These are phyloP conservation scores for Mactra quadrangularis DNA, from an alignment of 1,140 invertebrate species.

Conservation along the genomic window DNA sequence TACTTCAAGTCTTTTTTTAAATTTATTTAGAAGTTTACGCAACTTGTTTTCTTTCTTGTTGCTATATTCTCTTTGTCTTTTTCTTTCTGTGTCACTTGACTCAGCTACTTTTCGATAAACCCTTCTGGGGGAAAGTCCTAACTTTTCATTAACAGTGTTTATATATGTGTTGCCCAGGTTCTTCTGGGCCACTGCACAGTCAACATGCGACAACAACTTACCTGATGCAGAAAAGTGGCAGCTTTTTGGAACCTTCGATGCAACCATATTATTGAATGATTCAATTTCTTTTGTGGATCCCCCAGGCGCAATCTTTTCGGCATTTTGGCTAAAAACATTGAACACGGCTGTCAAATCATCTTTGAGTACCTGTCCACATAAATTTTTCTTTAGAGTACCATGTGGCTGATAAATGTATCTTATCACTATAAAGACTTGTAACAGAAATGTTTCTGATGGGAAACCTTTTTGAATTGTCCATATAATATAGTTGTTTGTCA, in stretches of 20 bases:
- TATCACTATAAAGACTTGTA: too few species aligned
- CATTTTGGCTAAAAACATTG: not conserved
- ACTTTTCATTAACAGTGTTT: not conserved
- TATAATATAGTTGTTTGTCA: too few species aligned
- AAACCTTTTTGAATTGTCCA: too few species aligned
- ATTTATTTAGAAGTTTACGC: not conserved
- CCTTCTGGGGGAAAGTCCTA: slow-evolving; percentile 24
- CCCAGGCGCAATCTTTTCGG: slow-evolving; percentile 3
- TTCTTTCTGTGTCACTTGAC: not conserved
- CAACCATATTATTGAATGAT: slow-evolving; percentile 35
- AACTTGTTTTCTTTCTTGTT: slow-evolving; percentile 9
- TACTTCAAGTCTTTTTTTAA: not conserved
- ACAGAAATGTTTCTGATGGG: too few species aligned
- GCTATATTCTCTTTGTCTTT: not conserved
- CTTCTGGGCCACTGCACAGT: slow-evolving; percentile 13
- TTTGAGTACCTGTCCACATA: not conserved
- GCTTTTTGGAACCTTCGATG: slow-evolving; percentile 15
- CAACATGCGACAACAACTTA: not conserved
- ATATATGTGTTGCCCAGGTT: slow-evolving; percentile 11
- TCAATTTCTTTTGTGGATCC: slow-evolving; percentile 17
- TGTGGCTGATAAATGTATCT: too few species aligned
- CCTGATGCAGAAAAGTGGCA: slow-evolving; percentile 18
- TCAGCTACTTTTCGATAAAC: not conserved
- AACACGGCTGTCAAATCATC: slow-evolving; percentile 8
- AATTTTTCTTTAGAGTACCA: not conserved